phyloP scores from a whole-genome alignment of 2,888 invertebrate genomes.

The Pyralis farinalis region DNA sequence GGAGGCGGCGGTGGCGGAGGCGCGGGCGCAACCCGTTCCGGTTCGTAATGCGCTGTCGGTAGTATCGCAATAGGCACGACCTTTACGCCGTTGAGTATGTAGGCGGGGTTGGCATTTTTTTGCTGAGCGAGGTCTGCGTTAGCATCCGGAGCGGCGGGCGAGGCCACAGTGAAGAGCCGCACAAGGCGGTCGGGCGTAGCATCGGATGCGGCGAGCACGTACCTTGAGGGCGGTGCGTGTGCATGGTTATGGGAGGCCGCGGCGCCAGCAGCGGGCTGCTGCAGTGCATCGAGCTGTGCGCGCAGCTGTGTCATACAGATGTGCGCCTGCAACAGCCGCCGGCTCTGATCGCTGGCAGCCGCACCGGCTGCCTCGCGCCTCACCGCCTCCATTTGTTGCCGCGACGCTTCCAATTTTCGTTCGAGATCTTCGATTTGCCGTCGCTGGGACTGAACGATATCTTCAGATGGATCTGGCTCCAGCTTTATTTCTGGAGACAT shows the following conservation, averaged over 20 bases:
- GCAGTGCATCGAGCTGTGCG: constrained; percentile 84
- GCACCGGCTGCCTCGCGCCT: constrained; percentile 81
- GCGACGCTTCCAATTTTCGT: constrained; percentile 88
- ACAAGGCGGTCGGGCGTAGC: constrained; percentile 49
- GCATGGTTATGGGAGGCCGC: constrained; percentile 22
- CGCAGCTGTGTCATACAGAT: constrained; percentile 72
- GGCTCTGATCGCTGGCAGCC: constrained; percentile 67
- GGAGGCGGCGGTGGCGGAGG: constrained; percentile 57
- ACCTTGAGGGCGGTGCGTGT: constrained; percentile 44
- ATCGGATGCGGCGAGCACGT: constrained; percentile 62
- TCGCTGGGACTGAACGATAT: constrained; percentile 89
- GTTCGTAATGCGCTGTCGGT: constrained; percentile 66
- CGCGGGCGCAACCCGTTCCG: constrained; percentile 48
- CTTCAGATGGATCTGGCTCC: constrained; percentile 79
- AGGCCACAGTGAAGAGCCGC: constrained; percentile 56
- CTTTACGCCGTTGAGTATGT: constrained; percentile 84
- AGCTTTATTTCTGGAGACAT: constrained; percentile 47
- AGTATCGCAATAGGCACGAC: constrained; percentile 73
- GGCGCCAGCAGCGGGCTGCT: constrained; percentile 53
- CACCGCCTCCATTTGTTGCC: constrained; percentile 87
- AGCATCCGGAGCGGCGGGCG: constrained; percentile 29
- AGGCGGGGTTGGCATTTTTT: constrained; percentile 67
- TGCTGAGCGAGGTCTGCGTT: constrained; percentile 32
- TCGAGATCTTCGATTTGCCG: constrained; percentile 94
- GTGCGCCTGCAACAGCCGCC: constrained; percentile 83